Conservation (phyloP, 2,797 vertebrate species). For the Halcyon chelicuti region DNA sequence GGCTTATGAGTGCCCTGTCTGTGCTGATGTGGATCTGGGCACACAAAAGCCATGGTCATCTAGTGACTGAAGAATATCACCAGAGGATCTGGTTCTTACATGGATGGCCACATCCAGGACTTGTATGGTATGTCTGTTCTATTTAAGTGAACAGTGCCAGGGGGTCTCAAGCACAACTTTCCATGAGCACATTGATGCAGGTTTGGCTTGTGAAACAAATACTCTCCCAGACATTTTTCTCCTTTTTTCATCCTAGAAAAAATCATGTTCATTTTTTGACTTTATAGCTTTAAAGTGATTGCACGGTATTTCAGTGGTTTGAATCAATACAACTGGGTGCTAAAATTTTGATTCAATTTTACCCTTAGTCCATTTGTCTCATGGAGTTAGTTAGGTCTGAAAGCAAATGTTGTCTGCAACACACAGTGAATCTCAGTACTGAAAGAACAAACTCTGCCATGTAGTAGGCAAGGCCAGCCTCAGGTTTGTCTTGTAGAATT, state of each 20-base stretch:
- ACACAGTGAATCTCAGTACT: not conserved
- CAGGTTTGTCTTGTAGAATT: not conserved
- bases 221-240: not conserved
- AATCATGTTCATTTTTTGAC: fast-evolving
- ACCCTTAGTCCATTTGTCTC: not conserved
- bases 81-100: not conserved
- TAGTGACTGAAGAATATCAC: not conserved
- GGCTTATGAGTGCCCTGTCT: not conserved
- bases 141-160: not conserved
- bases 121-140: not conserved
- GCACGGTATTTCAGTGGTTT: not conserved
- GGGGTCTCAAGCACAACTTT: not conserved
- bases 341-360: not conserved
- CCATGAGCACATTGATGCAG: not conserved
- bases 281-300: not conserved
- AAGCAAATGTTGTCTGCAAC: not conserved
- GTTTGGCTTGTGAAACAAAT: not conserved
- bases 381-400: not conserved
- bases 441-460: not conserved
- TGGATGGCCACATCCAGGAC: no score
- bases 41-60: not conserved
- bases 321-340: not conserved
- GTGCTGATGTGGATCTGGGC: not conserved
- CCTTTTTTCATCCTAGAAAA: not conserved
- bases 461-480: not conserved